phyloP scores from a whole-genome alignment of 1,140 invertebrate species.

The Heliconius hewitsoni region DNA sequence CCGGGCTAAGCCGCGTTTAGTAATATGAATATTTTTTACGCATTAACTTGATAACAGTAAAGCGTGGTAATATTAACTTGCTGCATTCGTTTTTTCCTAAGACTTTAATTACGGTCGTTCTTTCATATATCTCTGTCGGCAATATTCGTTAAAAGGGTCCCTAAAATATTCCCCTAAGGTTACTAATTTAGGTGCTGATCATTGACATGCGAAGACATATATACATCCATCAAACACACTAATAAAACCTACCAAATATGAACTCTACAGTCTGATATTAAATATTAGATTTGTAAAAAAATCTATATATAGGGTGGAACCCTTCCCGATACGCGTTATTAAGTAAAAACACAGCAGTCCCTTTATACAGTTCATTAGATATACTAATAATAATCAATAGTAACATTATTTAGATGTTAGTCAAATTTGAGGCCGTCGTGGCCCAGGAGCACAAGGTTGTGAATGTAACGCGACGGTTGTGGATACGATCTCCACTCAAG shows the following conservation, averaged over 20 bases:
- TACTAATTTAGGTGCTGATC: neutral
- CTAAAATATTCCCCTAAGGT: neutral
- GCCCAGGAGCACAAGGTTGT: no score
- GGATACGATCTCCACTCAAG: no score
- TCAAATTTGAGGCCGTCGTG: neutral
- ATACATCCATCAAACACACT: neutral
- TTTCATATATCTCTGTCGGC: no score
- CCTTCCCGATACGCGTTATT: slow-evolving; percentile 31
- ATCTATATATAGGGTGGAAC: slow-evolving; percentile 20
- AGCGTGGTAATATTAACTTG: no score
- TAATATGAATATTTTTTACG: no score
- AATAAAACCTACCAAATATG: neutral
- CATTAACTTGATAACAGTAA: no score
- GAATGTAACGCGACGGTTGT: no score
- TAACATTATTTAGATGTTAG: slow-evolving; percentile 3
- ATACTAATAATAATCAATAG: slow-evolving; percentile 13
- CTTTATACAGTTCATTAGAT: slow-evolving; percentile 25
- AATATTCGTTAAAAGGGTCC: no score
- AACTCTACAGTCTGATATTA: neutral
- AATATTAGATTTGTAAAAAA: neutral
- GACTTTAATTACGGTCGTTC: no score
- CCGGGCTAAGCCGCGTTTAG: accelerated
- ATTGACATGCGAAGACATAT: slow-evolving; percentile 2
- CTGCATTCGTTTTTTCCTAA: no score
- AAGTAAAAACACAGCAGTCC: slow-evolving; percentile 29